Conservation (phyloP, 2,113 vertebrate genomes). For the Podarcis raffonei region DNA sequence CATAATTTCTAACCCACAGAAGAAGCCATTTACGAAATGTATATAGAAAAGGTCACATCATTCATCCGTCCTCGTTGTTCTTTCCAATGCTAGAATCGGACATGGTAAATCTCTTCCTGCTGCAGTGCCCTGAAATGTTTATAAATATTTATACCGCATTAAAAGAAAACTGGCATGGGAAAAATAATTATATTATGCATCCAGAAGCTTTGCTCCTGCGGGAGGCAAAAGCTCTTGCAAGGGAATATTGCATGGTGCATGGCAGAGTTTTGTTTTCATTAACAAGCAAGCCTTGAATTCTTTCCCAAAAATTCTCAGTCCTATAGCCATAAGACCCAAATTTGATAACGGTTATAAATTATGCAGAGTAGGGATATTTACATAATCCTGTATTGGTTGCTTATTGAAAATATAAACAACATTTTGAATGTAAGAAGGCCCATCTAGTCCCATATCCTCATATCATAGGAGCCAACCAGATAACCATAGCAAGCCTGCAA, state of each 20-base stretch:
- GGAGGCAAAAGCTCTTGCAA: not conserved
- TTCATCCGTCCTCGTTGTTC: not conserved
- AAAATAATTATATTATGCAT: conserved; percentile 11
- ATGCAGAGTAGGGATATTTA: not conserved
- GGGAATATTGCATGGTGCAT: not conserved
- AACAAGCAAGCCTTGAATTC: not conserved
- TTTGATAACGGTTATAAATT: not conserved
- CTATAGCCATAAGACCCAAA: not conserved
- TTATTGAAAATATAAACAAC: not conserved
- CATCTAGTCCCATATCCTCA: no score
- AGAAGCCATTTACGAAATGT: not conserved
- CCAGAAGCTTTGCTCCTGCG: not conserved
- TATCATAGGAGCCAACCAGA: no score
- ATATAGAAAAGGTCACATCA: conserved; percentile 5
- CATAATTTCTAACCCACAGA: not conserved
- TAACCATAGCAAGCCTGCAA: no score
- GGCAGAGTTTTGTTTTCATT: not conserved
- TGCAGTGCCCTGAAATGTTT: not conserved
- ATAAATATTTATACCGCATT: conserved; percentile 16
- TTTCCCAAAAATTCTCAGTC: not conserved
- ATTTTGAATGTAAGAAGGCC: not conserved
- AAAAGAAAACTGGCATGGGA: not conserved
- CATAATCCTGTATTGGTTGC: not conserved
- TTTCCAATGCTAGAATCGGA: not conserved
- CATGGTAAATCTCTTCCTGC: not conserved